Conservation (phyloP, 2,888 invertebrate genomes). For the Allygus modestus region DNA sequence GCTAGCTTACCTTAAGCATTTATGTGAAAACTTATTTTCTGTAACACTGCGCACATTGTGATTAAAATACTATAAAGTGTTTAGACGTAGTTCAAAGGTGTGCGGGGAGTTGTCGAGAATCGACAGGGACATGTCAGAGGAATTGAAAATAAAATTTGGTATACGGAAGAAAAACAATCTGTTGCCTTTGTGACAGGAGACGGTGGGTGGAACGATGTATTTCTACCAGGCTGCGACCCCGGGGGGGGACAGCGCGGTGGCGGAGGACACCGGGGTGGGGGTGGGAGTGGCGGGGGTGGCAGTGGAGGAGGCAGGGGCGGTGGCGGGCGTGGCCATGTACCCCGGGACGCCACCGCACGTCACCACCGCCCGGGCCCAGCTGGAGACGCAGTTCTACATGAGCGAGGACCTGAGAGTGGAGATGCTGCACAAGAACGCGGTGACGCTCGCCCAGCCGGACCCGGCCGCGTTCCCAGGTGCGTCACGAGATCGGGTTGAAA, state of each 20-base stretch:
- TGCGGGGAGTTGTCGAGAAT: no score
- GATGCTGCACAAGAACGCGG: conserved; percentile 85
- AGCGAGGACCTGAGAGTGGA: conserved; percentile 90
- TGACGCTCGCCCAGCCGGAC: conserved; percentile 87
- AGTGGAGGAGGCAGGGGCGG: conserved; percentile 58
- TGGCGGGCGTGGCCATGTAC: conserved; percentile 78
- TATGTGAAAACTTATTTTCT: no score
- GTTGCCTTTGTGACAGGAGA: conserved; percentile 81
- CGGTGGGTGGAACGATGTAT: conserved; percentile 96
- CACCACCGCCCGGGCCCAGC: conserved; percentile 74
- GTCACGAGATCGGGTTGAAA: no score
- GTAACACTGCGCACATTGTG: no score
- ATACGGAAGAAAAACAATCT: conserved; percentile 71
- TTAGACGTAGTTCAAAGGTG: no score
- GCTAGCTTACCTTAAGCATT: no score
- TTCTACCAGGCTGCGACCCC: conserved; percentile 84
- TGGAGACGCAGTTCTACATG: conserved; percentile 82
- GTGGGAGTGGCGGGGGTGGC: conserved; percentile 49
- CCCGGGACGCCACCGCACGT: conserved; percentile 81
- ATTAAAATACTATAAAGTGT: no score
- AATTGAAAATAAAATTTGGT: no score
- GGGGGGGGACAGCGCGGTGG: conserved; percentile 64
- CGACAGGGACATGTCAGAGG: no score
- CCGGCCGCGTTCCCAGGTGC: conserved; percentile 79
- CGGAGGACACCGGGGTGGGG: conserved; percentile 38